Conservation (phyloP, 2,888 invertebrate genomes). For the Leucoma salicis region DNA sequence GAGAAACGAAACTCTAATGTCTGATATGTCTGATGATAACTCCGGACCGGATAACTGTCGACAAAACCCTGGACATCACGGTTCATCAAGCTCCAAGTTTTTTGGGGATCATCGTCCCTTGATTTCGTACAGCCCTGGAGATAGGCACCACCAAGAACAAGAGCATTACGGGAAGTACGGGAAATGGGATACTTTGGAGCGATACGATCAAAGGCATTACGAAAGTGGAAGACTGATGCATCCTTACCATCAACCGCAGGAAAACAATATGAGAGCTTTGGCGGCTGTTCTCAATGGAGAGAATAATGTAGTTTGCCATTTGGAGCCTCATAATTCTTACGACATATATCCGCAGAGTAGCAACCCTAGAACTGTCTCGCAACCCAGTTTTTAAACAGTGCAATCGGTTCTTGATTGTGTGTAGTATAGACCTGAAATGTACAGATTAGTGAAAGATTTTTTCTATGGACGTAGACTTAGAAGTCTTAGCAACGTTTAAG, state of each 20-base stretch:
- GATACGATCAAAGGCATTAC: conserved; percentile 75
- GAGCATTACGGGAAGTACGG: conserved; percentile 77
- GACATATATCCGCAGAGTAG: conserved; percentile 73
- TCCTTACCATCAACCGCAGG: conserved; percentile 78
- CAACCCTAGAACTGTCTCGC: conserved; percentile 75
- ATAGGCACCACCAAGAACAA: conserved; percentile 76
- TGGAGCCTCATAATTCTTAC: conserved; percentile 87
- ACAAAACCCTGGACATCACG: conserved; percentile 84
- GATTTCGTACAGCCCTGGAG: conserved; percentile 89
- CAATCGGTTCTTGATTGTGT: conserved; percentile 34
- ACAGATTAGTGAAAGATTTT: conserved; percentile 71
- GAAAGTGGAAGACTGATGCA: conserved; percentile 79
- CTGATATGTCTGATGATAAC: conserved; percentile 89
- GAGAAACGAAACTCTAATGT: conserved; percentile 86
- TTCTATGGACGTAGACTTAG: conserved; percentile 75
- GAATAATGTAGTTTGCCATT: conserved; percentile 92
- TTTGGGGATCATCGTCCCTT: conserved; percentile 92
- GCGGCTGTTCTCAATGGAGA: conserved; percentile 93
- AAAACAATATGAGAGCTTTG: conserved; percentile 82
- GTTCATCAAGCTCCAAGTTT: conserved; percentile 84
- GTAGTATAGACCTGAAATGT: conserved; percentile 39
- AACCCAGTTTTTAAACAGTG: conserved; percentile 73
- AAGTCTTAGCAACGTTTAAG: conserved; percentile 65
- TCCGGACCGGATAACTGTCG: conserved; percentile 85
- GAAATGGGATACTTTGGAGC: conserved; percentile 78